A percentile compares a stretch with the other conserved stretches of the same genome.
Conservation (phyloP, 2,888 invertebrate genomes). For the Branchipolynoe longqiensis region DNA sequence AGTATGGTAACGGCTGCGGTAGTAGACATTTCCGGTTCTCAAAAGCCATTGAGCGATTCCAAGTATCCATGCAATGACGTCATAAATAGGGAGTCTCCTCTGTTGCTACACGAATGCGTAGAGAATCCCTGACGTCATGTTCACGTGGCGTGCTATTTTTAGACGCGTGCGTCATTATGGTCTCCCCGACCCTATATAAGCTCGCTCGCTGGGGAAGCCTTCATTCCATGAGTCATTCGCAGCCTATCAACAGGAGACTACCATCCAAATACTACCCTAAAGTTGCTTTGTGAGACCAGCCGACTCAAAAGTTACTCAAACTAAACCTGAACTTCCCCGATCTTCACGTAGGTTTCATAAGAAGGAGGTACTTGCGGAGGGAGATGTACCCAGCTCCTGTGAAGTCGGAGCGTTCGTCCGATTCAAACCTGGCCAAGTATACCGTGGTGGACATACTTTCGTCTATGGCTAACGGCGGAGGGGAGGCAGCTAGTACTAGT, state of each 20-base stretch:
- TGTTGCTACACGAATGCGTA: neutral
- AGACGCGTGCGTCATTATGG: conserved; percentile 23
- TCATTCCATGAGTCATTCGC: conserved; percentile 23
- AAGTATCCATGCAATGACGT: neutral
- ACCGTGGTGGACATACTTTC: conserved; percentile 81
- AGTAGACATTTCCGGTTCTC: no score
- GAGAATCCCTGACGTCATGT: neutral
- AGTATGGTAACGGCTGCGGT: no score
- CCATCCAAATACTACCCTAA: neutral
- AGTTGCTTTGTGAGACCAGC: neutral
- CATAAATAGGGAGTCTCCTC: no score
- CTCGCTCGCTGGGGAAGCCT: neutral
- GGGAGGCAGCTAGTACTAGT: conserved; percentile 66
- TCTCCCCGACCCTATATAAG: conserved; percentile 23
- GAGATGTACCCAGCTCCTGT: conserved; percentile 45
- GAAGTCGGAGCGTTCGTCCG: neutral
- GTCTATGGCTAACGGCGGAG: conserved; percentile 79
- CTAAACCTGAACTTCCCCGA: neutral
- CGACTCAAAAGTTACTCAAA: neutral
- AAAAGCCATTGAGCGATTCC: no score
- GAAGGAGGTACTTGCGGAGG: neutral
- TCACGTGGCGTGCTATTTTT: conserved; percentile 29
- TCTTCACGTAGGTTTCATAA: neutral
- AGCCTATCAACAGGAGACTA: neutral
- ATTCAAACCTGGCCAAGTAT: conserved; percentile 72